Evolutionary conservation across 2,888 invertebrate species (phyloP).

Genomic region (Dione juno): DNA sequence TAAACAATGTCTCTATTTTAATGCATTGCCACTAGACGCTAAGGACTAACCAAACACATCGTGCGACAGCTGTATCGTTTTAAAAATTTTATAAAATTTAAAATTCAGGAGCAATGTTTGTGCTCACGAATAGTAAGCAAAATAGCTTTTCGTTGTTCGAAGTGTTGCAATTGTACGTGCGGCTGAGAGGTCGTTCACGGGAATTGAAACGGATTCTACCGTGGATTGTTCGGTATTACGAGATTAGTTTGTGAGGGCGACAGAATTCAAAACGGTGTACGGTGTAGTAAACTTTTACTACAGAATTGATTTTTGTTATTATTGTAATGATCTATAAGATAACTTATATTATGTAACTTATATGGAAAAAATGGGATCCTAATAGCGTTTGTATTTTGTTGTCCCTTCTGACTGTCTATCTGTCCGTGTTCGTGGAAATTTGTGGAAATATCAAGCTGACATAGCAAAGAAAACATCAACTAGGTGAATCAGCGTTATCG

Average conservation of each 20-base stretch:
- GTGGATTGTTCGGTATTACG: conserved; percentile 43
- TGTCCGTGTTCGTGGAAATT: no score
- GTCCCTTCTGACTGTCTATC: no score
- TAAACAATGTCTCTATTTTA: background rate
- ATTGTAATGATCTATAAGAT: background rate
- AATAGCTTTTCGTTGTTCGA: conserved; percentile 41
- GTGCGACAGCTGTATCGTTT: conserved; percentile 7
- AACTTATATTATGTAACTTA: no score
- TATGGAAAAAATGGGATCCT: no score
- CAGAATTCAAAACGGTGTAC: conserved; percentile 26
- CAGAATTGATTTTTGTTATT: background rate
- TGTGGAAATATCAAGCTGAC: no score
- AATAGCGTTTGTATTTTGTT: no score
- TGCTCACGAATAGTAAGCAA: conserved; percentile 32
- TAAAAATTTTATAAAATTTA: conserved; percentile 30
- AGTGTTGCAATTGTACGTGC: conserved; percentile 37
- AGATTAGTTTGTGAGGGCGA: conserved; percentile 35
- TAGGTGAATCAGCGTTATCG: no score
- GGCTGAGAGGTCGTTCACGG: conserved; percentile 41
- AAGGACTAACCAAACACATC: conserved; percentile 12
- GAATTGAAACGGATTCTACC: conserved; percentile 44
- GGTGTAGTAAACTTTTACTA: conserved; percentile 22
- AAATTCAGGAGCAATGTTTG: conserved; percentile 30
- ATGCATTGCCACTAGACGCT: background rate
- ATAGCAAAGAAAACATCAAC: no score